These are phyloP conservation scores for Umimayanthus chanpuru DNA, from an alignment of 92 coral and sea anemone genomes.

Conservation along the genomic window DNA sequence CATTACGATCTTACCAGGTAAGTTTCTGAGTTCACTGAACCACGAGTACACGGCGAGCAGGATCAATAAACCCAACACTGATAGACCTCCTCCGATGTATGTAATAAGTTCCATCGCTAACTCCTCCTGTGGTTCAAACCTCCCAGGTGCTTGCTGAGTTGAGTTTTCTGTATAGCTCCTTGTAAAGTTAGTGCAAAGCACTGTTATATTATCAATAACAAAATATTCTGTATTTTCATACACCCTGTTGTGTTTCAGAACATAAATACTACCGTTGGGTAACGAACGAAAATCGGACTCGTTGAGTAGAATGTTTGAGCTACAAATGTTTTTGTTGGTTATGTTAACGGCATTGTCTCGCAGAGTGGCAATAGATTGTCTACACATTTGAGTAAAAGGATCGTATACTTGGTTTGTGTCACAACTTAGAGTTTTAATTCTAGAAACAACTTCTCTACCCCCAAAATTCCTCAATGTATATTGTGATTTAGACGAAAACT, in stretches of 20 bases:
- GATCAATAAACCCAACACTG: conserved; percentile 15
- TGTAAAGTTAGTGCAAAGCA: background rate
- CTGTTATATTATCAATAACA: background rate
- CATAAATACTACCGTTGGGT: background rate
- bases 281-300: background rate
- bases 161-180: background rate
- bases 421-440: background rate
- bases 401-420: background rate
- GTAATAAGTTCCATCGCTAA: background rate
- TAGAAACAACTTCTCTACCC: background rate
- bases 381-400: conserved; percentile 2
- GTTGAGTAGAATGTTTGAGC: background rate
- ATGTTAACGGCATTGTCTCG: background rate
- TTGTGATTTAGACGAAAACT: background rate
- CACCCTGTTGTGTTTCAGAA: background rate
- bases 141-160: background rate
- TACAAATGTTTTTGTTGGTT: background rate
- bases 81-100: background rate
- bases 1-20: conserved; percentile 43
- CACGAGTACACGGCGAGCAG: conserved; percentile 27
- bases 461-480: background rate
- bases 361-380: background rate
- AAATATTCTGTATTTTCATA: background rate
- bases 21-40: conserved; percentile 36
- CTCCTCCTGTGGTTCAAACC: background rate